Base-by-base conservation (phyloP, 2,888 invertebrate species). In the Acronicta alni region DNA sequence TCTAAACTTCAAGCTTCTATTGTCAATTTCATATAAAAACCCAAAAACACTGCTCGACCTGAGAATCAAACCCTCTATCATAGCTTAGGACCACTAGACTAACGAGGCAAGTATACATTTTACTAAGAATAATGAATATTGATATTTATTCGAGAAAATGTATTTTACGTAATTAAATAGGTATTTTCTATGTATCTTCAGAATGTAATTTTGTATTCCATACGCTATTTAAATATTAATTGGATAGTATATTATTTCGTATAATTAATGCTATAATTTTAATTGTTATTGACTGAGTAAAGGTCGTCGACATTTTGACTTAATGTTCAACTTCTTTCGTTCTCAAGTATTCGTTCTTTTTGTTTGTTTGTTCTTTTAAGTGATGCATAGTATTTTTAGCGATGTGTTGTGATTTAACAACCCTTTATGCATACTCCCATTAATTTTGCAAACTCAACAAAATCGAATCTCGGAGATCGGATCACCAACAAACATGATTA, bases 141-240 rank as follows among this genome's bases (percentile, higher is more conserved):
- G 10, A 10, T 26, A 10, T 26, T 26, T 26, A 26, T 26, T 26
- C 26, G 10, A 26, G 26, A 26, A n/a, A 7, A 15, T 38, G 9
- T 8, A 38, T 8, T 7, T 5, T 37, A 4, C 0, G 37, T 15
- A 16, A 38, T 15, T 38, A 8, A 16, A 38, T 38, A 8, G n/a
- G 16, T 16, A 15, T 15, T 9, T 38, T 38, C 9, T 45, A 26
- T 26, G 9, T 26, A 26, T 10, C 26, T 30, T 17, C 14, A 10
- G 39, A 49, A 49, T 57, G 16, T 51, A 23, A 42, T 42, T 57
- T 65, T 17, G 32, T n/a, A 46, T 51, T 46, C n/a, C 12, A 42
- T 37, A 12, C 9, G 23, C 15, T 8, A 17, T 17, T 17, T 15
- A 39, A 49, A 45, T 51, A 42, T 51, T 49, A 15, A 52, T 66